Conservation (phyloP, 92 coral and sea anemone species). For the Phenganax marumi region DNA sequence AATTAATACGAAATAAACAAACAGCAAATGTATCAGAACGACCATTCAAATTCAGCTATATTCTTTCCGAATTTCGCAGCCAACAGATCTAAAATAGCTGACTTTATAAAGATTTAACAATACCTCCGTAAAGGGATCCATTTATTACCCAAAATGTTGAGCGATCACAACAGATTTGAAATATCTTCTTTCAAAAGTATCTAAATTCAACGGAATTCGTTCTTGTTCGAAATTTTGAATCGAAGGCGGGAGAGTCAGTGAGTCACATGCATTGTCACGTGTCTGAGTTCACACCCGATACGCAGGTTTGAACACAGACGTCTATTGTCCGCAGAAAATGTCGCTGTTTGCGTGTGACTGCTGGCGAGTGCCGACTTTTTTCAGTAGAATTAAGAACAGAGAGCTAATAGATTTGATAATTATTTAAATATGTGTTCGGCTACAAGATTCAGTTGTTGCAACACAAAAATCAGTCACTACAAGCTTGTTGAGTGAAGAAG, state of each 20-base stretch:
- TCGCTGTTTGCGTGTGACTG: background rate
- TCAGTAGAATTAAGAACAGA: too few relatives aligned
- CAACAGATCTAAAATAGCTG: background rate
- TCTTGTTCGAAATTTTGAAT: constrained; percentile 39
- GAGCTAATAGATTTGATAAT: too few relatives aligned
- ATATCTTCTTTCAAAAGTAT: background rate
- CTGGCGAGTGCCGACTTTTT: too few relatives aligned
- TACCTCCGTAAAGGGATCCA: constrained; percentile 48
- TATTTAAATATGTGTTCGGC: too few relatives aligned
- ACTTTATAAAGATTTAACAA: background rate
- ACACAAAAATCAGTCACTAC: too few relatives aligned
- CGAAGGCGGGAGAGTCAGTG: constrained; percentile 41
- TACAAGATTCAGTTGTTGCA: too few relatives aligned
- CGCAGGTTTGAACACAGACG: background rate
- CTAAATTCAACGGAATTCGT: background rate
- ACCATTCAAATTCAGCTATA: background rate
- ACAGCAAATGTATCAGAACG: too few relatives aligned
- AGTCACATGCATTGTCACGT: background rate
- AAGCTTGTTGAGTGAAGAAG: too few relatives aligned
- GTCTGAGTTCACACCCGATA: background rate
- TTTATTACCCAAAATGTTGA: background rate
- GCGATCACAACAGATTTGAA: background rate
- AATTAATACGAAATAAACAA: too few relatives aligned
- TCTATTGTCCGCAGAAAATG: background rate
- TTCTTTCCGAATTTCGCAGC: background rate